Evolutionary conservation across 2,797 vertebrate species (phyloP).

Genomic region (Jordanella pulchra): DNA sequence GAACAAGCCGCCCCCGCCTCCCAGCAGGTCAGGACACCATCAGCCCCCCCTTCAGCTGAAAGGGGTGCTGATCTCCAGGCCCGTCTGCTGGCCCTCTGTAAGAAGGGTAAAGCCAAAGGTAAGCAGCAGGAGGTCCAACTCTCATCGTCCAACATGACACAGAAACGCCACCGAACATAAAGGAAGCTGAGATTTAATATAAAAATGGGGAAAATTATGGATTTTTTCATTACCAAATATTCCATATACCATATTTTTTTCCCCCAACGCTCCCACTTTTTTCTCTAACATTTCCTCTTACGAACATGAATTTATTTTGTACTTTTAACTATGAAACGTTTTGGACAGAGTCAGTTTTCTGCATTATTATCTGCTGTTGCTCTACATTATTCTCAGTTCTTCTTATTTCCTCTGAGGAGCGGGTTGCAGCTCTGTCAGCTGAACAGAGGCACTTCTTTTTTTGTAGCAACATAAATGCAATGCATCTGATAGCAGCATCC

Average conservation of each 20-base stretch:
- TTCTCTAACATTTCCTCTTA: background rate
- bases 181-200: background rate
- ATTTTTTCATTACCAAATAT: background rate
- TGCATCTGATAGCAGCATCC: background rate
- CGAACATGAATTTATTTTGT: too few relatives aligned
- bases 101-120: slow-evolving; percentile 77
- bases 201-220: background rate
- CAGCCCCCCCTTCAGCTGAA: background rate
- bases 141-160: slow-evolving; percentile 9
- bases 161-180: background rate
- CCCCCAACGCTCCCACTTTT: background rate
- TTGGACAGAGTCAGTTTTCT: too few relatives aligned
- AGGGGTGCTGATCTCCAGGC: slow-evolving; percentile 6
- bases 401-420: background rate
- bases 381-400: background rate
- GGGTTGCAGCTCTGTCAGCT: background rate
- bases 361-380: background rate
- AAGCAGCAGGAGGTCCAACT: slow-evolving; percentile 30
- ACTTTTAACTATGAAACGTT: too few relatives aligned
- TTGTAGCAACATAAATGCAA: background rate
- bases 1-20: slow-evolving; percentile 39
- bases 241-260: too few relatives aligned
- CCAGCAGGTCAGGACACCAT: background rate
- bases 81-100: slow-evolving; percentile 76
- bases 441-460: too few relatives aligned